Evolutionary conservation across 2,113 vertebrate species (phyloP), one percentile per base, ranked within the genome.

Genomic region (Brienomyrus longianalis): DNA sequence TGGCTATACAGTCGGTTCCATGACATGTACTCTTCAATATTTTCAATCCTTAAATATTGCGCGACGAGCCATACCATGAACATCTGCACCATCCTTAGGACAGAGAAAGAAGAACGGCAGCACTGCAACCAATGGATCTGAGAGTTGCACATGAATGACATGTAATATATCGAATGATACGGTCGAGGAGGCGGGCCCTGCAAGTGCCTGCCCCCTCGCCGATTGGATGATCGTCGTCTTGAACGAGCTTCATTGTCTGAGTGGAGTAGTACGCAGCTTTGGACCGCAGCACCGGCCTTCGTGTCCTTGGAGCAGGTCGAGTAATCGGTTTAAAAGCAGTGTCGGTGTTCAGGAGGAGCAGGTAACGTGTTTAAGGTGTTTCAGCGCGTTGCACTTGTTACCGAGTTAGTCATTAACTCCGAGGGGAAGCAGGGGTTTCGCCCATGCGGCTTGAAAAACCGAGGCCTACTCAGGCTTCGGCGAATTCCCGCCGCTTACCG

Each of bases 281-380:
- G 7, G 39, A 84, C 54, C 10, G 45, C 77, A 62, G 52, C 52
- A 39, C 51, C 39, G 54, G 77, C 19, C 4, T 47, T 23, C 19
- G 77, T 89, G 89, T 59, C 89, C 77, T 89, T 89, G 89, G 51
- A 84, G 80, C n/a, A 89, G 89, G 54, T 85, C 54, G 35, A 15
- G 23, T 48, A 56, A 43, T 59, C 88, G 39, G n/a, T 84, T 45
- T 83, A 45, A 62, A 84, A 62, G 54, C 83, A 85, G 80, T 48
- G 43, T 77, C 52, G 52, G 80, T 11, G 77, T 89, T 89, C 56
- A 56, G 54, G 80, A 89, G 13, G 54, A 89, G n/a, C 89, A 89
- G 89, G 89, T 89, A 89, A 85, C 3, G 5, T 3, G 52, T n/a
- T 85, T 59, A 13, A 27, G 7, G 5, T 17, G n/a, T 62, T 80